Base-by-base conservation (phyloP, 2,797 vertebrate genomes). In the Hipposideros larvatus region DNA sequence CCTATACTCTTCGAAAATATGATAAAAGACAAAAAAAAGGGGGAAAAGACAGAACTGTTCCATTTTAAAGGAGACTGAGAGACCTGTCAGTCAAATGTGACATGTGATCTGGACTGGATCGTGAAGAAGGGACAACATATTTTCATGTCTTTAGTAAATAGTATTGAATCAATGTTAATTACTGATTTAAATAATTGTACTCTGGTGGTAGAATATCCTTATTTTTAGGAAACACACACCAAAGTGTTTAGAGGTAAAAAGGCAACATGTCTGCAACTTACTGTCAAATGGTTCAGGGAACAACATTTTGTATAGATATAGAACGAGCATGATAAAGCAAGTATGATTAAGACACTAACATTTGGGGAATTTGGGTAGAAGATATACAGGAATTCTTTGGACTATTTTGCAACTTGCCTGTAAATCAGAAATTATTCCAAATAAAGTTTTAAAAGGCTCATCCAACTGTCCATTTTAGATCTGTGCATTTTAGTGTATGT, bases 341-440 rank as follows among this genome's bases (percentile, higher is more conserved):
- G 15, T 70, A 48, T 82, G 70, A 78, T 51, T 53, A 73, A 88
- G 55, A 94, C 37, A 53, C 59, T 59, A 61, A 82, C 59, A 46
- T 10, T 7, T 14, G 18, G 66, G 86, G 51, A 79, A 59, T 66
- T 10, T 55, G 87, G 34, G 46, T 61, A 46, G 63, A 63, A 34
- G 57, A 26, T 57, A 63, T 63, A 63, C 11, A n/a, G 93, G 66
- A 87, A 92, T 68, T 87, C n/a, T 86, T 74, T 68, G 79, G 22
- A 61, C 11, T 80, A n/a, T 83, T 87, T 77, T 94, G 61, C 63
- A 91, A 77, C 51, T 68, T 96, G 70, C 59, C 51, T 53, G 7
- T 79, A 92, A 80, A 43, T 53, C 66, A 86, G n/a, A 82, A 73
- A 84, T 85, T 37, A 92, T 80, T 92, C 43, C 85, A 74, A 91